These are phyloP conservation scores for Pristionchus arcanus DNA, from an alignment of 2,888 invertebrate genomes.

Conservation along the genomic window DNA sequence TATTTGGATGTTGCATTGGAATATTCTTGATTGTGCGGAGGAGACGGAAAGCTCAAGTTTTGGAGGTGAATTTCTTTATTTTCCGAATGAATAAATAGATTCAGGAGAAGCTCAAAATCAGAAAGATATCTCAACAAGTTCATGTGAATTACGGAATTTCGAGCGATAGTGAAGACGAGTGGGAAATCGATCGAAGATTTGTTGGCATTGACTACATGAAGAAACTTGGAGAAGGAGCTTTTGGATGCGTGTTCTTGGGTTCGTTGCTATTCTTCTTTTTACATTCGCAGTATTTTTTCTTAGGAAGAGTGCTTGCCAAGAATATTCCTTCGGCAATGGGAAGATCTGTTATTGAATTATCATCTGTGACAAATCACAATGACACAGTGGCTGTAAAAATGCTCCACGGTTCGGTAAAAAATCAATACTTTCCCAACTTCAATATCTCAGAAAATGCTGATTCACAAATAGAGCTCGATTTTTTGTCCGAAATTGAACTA, in stretches of 20 bases:
- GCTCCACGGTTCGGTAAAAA: not conserved
- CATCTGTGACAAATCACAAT: not conserved
- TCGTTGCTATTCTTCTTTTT: not conserved
- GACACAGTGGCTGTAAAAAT: constrained; percentile 18
- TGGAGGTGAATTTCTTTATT: not conserved
- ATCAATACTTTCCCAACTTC: not conserved
- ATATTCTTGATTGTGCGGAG: not conserved
- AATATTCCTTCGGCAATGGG: constrained; percentile 4
- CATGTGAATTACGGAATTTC: not conserved
- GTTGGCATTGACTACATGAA: constrained; percentile 17
- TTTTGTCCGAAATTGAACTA: not conserved
- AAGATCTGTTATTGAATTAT: not conserved
- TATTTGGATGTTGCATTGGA: not conserved
- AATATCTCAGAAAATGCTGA: constrained; percentile 10
- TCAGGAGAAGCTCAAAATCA: not conserved
- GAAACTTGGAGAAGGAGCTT: constrained; percentile 5
- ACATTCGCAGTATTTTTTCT: not conserved
- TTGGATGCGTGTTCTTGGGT: constrained; percentile 13
- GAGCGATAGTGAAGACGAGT: not conserved
- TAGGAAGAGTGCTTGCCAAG: constrained; percentile 19
- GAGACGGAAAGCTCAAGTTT: not conserved
- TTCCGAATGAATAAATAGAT: not conserved
- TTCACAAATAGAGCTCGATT: not conserved
- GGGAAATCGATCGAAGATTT: constrained; percentile 34
- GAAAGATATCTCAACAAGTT: not conserved